Conservation (phyloP, 2,113 vertebrate species). For the Thamnaconus septentrionalis region DNA sequence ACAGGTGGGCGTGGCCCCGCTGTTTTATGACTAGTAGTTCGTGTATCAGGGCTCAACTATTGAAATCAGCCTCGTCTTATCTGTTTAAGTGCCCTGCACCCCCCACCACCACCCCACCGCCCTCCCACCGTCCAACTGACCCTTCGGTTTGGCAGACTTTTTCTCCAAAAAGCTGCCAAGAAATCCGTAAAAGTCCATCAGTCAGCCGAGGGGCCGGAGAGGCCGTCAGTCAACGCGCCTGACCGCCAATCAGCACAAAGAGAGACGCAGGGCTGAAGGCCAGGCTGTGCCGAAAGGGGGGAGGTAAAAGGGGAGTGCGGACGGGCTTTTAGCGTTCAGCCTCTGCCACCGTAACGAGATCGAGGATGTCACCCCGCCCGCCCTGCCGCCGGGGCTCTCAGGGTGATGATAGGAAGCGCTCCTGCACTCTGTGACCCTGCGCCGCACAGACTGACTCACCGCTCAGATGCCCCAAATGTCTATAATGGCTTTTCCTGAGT, state of each 20-base stretch:
- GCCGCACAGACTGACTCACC: slow-evolving; percentile 37
- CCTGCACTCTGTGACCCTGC: slow-evolving; percentile 33
- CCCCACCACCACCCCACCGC: too few relatives aligned
- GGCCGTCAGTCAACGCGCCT: slow-evolving; percentile 55
- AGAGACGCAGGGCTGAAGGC: slow-evolving; percentile 50
- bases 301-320: neutral
- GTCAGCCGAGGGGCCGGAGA: slow-evolving; percentile 28
- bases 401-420: slow-evolving; percentile 38
- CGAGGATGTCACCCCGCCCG: neutral
- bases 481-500: slow-evolving; percentile 50
- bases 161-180: slow-evolving; percentile 55
- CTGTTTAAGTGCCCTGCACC: slow-evolving; percentile 61
- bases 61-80: slow-evolving; percentile 59
- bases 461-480: slow-evolving; percentile 27
- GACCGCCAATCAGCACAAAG: slow-evolving; percentile 46
- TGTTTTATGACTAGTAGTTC: slow-evolving; percentile 67
- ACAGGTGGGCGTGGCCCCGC: slow-evolving; percentile 43
- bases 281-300: slow-evolving; percentile 46
- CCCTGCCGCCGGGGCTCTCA: slow-evolving; percentile 27
- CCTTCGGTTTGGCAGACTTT: slow-evolving; percentile 41
- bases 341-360: too few relatives aligned
- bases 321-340: too few relatives aligned
- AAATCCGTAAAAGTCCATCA: slow-evolving; percentile 35
- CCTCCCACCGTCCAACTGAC: too few relatives aligned
- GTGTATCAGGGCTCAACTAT: slow-evolving; percentile 61